Evolutionary conservation across 2,113 vertebrate genomes (phyloP).

Genomic region (Callaeas wilsoni): DNA sequence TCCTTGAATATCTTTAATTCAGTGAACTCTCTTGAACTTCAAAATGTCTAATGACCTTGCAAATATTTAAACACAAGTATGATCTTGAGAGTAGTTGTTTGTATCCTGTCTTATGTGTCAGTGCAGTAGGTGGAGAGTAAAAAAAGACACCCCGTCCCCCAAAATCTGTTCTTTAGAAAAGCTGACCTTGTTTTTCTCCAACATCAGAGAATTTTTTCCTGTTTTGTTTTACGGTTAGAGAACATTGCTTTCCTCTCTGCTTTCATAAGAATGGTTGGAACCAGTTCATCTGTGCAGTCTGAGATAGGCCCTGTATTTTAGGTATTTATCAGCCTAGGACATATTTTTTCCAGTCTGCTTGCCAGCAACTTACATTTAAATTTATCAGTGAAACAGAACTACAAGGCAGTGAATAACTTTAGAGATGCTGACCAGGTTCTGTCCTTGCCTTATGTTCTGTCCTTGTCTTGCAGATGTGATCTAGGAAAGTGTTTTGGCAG

Average conservation of each 20-base stretch:
- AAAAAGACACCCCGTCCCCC: neutral
- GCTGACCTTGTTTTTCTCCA: neutral
- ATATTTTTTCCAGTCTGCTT: neutral
- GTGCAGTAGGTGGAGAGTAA: neutral
- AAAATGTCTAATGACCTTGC: neutral
- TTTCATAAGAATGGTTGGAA: slow-evolving; percentile 8
- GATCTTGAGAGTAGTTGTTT: neutral
- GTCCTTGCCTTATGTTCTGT: neutral
- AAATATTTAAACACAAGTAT: neutral
- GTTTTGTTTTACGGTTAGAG: neutral
- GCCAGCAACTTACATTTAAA: neutral
- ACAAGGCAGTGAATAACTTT: neutral
- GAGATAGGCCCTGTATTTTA: neutral
- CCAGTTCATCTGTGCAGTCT: neutral
- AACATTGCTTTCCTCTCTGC: neutral
- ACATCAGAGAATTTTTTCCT: neutral
- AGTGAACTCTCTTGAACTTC: neutral
- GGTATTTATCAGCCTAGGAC: neutral
- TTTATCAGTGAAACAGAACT: neutral
- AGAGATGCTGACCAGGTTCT: neutral
- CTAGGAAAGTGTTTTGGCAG: neutral
- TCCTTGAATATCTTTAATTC: neutral
- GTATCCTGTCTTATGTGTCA: neutral
- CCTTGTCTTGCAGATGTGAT: neutral
- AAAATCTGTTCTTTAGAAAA: neutral